A percentile compares a stretch with the other conserved stretches of the same genome.
Evolutionary conservation across 1,140 invertebrate genomes (phyloP).

Genomic region (Carcinoscorpius rotundicauda): DNA sequence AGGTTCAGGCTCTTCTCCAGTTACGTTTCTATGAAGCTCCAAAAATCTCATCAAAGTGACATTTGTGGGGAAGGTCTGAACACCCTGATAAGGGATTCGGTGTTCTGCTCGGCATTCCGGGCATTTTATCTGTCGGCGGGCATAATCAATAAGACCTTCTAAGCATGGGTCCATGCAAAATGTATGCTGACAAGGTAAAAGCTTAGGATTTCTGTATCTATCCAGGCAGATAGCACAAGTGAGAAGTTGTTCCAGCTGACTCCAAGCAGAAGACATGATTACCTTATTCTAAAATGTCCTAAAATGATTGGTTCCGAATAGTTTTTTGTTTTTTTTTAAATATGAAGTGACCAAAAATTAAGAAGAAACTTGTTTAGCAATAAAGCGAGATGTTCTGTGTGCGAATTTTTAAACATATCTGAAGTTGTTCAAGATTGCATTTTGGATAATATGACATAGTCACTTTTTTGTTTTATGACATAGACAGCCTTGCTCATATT

Average conservation of each 20-base stretch:
- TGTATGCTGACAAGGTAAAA: constrained; percentile 98
- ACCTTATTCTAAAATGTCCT: too few relatives aligned
- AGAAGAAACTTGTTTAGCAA: too few relatives aligned
- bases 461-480: too few relatives aligned
- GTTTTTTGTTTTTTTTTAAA: too few relatives aligned
- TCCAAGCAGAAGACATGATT: constrained; percentile 24
- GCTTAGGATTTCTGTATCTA: constrained; percentile 89
- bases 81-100: constrained; percentile 88
- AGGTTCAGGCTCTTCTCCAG: constrained; percentile 42
- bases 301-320: too few relatives aligned
- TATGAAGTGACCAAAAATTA: too few relatives aligned
- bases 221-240: constrained; percentile 97
- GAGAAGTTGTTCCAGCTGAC: constrained; percentile 89
- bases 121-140: constrained; percentile 90
- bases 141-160: constrained; percentile 91
- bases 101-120: constrained; percentile 97
- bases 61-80: constrained; percentile 90
- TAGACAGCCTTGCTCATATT: too few relatives aligned
- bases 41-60: constrained; percentile 89
- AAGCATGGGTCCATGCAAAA: constrained; percentile 98
- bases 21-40: constrained; percentile 87
- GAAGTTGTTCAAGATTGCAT: too few relatives aligned
- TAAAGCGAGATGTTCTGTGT: too few relatives aligned
- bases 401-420: too few relatives aligned
- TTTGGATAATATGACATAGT: too few relatives aligned